A percentile compares a stretch with the other conserved stretches of the same genome.
These are phyloP conservation scores for Phenganax marumi DNA, from an alignment of 92 coral and sea anemone genomes.

Conservation along the genomic window DNA sequence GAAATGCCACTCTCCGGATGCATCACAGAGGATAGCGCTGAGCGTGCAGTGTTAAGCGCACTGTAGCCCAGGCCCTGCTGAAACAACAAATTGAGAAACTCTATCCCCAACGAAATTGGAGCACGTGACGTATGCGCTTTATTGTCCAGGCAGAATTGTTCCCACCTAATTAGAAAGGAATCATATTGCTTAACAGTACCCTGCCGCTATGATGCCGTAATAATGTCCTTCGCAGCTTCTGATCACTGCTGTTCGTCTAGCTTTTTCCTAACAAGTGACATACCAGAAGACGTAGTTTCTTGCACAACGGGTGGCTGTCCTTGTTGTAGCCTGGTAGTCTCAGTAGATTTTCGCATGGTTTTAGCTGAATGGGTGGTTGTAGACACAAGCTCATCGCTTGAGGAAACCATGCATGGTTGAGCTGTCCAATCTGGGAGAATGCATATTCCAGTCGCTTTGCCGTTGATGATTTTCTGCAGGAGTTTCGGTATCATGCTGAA, in stretches of 20 bases:
- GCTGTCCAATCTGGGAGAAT: constrained; percentile 7
- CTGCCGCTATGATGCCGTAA: constrained; percentile 23
- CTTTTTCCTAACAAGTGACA: not conserved
- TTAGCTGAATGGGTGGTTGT: not conserved
- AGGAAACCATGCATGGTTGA: constrained; percentile 8
- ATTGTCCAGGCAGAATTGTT: not conserved
- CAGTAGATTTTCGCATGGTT: not conserved
- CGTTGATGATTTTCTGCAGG: not conserved
- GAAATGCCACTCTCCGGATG: too few species aligned
- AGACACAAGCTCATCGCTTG: not conserved
- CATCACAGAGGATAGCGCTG: too few species aligned
- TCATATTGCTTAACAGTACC: constrained; percentile 22
- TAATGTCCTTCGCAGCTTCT: not conserved
- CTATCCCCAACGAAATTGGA: not conserved
- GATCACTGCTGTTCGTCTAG: not conserved
- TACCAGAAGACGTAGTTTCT: not conserved
- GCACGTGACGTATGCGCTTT: not conserved
- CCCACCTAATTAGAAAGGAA: constrained; percentile 13
- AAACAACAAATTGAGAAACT: not conserved
- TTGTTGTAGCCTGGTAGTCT: not conserved
- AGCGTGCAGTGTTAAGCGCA: not conserved
- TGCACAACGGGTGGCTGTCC: not conserved
- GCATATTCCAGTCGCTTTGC: constrained; percentile 5
- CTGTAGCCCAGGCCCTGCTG: not conserved
- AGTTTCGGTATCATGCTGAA: not conserved